A percentile compares a stretch with the other conserved stretches of the same genome.
These are phyloP conservation scores for Phacellophora camtschatica DNA, from an alignment of 30 jellyfish, hydroid and myxozoan species.

Conservation along the genomic window DNA sequence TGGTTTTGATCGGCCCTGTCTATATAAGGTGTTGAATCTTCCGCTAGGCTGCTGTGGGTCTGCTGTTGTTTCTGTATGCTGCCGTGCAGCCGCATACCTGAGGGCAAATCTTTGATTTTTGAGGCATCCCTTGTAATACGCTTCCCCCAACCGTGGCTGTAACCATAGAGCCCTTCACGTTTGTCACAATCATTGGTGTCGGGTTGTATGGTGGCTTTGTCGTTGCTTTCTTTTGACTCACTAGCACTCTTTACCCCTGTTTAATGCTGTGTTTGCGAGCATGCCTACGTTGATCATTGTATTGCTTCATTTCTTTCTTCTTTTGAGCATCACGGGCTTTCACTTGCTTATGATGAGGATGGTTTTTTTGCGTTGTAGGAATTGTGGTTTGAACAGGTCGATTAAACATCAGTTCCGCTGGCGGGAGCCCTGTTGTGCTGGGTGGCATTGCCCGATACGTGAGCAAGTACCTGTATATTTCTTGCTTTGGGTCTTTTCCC, in stretches of 20 bases:
- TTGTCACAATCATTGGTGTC: background rate
- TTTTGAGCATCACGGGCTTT: background rate
- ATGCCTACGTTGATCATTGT: background rate
- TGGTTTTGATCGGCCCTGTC: background rate
- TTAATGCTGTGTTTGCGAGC: background rate
- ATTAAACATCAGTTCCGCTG: conserved; percentile 22
- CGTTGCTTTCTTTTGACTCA: conserved; percentile 4
- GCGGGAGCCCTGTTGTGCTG: conserved; percentile 7
- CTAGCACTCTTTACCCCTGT: background rate
- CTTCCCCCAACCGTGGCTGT: background rate
- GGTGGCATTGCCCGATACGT: conserved; percentile 30
- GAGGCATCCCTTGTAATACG: background rate
- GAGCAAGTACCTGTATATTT: conserved; percentile 1
- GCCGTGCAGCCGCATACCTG: background rate
- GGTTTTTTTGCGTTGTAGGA: background rate
- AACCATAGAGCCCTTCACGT: background rate
- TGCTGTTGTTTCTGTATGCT: background rate
- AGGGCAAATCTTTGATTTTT: background rate
- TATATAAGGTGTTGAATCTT: background rate
- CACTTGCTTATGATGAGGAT: background rate
- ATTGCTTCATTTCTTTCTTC: background rate
- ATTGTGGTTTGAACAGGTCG: conserved; percentile 7
- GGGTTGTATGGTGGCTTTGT: background rate
- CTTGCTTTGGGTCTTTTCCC: conserved; percentile 37
- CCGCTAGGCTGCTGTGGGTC: background rate